Conservation (phyloP, 2,113 vertebrate genomes). For the Menura novaehollandiae region DNA sequence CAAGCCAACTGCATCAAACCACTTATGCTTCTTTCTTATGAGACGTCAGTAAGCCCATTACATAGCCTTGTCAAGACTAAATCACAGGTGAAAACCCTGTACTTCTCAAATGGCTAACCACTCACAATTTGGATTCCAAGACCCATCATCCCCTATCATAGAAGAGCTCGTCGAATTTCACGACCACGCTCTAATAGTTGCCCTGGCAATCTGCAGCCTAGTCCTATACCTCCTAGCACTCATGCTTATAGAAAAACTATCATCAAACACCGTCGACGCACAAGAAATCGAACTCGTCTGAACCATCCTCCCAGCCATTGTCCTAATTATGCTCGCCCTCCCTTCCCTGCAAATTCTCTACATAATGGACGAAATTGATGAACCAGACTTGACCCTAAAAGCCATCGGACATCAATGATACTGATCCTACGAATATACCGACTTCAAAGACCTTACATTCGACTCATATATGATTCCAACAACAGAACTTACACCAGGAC, state of each 20-base stretch:
- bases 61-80: background rate
- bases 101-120: background rate
- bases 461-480: background rate
- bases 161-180: background rate
- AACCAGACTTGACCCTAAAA: background rate
- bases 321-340: background rate
- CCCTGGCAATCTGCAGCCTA: background rate
- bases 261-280: background rate
- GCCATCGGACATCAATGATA: background rate
- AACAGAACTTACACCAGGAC: background rate
- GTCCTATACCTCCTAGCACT: background rate
- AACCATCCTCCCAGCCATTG: background rate
- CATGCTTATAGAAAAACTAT: background rate
- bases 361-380: background rate
- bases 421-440: background rate
- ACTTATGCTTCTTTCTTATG: background rate
- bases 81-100: background rate
- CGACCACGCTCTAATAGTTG: background rate
- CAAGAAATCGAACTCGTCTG: background rate
- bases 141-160: background rate
- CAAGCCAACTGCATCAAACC: background rate
- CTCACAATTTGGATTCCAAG: background rate
- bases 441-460: background rate
- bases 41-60: background rate
- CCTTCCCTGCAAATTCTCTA: background rate